Conservation (phyloP, 1,140 invertebrate genomes). For the Aphaenogaster ashmeadi region DNA sequence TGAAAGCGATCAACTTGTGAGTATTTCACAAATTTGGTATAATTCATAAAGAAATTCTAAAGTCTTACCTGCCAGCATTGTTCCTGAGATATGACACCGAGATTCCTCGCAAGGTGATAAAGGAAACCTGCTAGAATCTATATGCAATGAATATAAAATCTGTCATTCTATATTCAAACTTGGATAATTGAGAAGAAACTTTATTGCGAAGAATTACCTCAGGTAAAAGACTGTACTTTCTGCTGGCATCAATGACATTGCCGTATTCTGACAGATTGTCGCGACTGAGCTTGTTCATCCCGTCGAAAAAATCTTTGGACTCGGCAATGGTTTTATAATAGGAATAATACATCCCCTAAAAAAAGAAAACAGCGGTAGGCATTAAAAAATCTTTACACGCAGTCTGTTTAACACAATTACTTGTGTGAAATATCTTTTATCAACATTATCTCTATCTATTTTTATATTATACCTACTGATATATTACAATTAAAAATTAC, state of each 20-base stretch:
- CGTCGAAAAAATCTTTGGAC: constrained; percentile 89
- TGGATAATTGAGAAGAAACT: background rate
- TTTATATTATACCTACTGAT: constrained; percentile 1
- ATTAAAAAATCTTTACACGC: too few relatives aligned
- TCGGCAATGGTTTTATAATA: constrained; percentile 94
- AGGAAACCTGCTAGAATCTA: constrained; percentile 89
- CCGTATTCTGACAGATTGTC: constrained; percentile 94
- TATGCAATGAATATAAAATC: constrained; percentile 62
- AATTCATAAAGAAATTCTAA: background rate
- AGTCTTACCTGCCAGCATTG: constrained; percentile 84
- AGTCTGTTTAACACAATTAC: background rate
- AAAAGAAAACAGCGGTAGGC: constrained; percentile 56
- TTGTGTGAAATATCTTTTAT: background rate
- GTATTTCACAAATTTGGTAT: background rate
- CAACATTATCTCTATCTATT: background rate
- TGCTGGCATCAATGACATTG: constrained; percentile 92
- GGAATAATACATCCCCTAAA: constrained; percentile 95
- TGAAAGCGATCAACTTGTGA: constrained; percentile 70
- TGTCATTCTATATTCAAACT: background rate
- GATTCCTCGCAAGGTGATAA: constrained; percentile 87
- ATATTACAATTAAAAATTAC: background rate
- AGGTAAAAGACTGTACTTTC: constrained; percentile 94
- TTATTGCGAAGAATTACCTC: constrained; percentile 89
- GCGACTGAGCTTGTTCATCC: constrained; percentile 89
- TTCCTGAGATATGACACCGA: constrained; percentile 82